Conservation (phyloP, 2,888 invertebrate genomes). For the Ctenicera cuprea region DNA sequence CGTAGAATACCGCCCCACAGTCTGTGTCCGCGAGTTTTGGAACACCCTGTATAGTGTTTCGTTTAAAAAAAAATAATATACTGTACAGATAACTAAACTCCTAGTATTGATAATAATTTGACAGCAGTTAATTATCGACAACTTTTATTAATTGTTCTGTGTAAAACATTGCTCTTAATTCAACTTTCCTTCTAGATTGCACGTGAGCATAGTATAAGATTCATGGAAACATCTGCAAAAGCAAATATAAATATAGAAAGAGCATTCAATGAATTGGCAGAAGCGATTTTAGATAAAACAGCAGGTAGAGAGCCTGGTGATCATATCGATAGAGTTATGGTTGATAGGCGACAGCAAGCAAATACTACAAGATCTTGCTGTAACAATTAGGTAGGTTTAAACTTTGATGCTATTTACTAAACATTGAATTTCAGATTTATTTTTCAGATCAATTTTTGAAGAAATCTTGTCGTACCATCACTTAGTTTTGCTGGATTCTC, state of each 20-base stretch:
- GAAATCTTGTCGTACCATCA: conserved; percentile 17
- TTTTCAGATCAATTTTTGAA: conserved; percentile 35
- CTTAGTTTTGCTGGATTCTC: conserved; percentile 33
- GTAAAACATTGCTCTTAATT: too few species aligned
- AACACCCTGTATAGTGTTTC: too few species aligned
- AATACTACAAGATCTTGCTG: conserved; percentile 79
- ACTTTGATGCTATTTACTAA: background rate
- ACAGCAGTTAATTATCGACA: too few species aligned
- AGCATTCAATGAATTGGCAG: conserved; percentile 95
- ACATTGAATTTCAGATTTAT: background rate
- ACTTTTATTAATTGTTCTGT: too few species aligned
- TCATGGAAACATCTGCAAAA: conserved; percentile 99
- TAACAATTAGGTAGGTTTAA: conserved; percentile 61
- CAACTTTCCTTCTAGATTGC: too few species aligned
- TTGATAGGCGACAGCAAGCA: conserved; percentile 83
- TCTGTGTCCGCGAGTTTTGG: too few species aligned
- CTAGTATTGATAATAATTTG: too few species aligned
- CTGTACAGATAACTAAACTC: too few species aligned
- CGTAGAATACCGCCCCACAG: too few species aligned
- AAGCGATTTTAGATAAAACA: conserved; percentile 95
- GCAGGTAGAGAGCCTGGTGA: conserved; percentile 88
- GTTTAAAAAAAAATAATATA: too few species aligned
- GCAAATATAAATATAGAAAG: conserved; percentile 97
- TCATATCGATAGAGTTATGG: conserved; percentile 81
- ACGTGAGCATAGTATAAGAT: conserved; percentile 94